phyloP scores from a whole-genome alignment of 2,888 invertebrate genomes.

The Phaedon cochleariae region DNA sequence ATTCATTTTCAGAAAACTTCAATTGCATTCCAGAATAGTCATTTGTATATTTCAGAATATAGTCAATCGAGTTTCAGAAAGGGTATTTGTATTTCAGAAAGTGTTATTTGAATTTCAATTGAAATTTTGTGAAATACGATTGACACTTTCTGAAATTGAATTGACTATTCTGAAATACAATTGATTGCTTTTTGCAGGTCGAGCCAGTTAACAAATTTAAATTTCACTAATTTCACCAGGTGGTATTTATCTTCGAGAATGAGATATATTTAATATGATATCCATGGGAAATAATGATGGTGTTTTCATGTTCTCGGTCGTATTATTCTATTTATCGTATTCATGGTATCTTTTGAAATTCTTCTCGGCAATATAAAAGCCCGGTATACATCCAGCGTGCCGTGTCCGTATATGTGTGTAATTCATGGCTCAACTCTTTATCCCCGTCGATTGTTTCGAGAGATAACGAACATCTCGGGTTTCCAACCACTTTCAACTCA shows the following conservation, averaged over 20 bases:
- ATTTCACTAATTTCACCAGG: background rate
- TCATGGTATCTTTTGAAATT: slow-evolving; percentile 40
- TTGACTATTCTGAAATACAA: too few species aligned
- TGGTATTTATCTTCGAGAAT: slow-evolving; percentile 5
- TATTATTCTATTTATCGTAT: slow-evolving; percentile 38
- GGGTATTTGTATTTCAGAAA: too few species aligned
- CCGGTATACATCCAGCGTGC: slow-evolving; percentile 27
- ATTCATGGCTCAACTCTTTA: slow-evolving; percentile 44
- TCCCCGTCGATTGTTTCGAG: slow-evolving; percentile 48
- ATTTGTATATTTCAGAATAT: too few species aligned
- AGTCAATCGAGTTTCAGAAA: too few species aligned
- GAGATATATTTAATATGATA: slow-evolving; percentile 39
- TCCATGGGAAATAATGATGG: slow-evolving; percentile 42
- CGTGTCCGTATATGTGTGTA: slow-evolving; percentile 21
- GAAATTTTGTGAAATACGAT: too few species aligned
- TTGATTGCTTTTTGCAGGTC: too few species aligned
- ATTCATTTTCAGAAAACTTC: too few species aligned
- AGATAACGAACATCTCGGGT: slow-evolving; percentile 50
- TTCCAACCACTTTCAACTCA: slow-evolving; percentile 46
- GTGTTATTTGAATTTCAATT: too few species aligned
- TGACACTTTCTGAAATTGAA: too few species aligned
- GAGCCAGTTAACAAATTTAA: background rate
- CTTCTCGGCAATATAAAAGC: slow-evolving; percentile 39
- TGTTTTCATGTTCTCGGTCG: slow-evolving; percentile 33
- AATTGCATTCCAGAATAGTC: too few species aligned